A percentile compares a stretch with the other conserved stretches of the same genome.
Evolutionary conservation across 2,888 invertebrate species (phyloP).

Genomic region (Dexiosoma caninum): DNA sequence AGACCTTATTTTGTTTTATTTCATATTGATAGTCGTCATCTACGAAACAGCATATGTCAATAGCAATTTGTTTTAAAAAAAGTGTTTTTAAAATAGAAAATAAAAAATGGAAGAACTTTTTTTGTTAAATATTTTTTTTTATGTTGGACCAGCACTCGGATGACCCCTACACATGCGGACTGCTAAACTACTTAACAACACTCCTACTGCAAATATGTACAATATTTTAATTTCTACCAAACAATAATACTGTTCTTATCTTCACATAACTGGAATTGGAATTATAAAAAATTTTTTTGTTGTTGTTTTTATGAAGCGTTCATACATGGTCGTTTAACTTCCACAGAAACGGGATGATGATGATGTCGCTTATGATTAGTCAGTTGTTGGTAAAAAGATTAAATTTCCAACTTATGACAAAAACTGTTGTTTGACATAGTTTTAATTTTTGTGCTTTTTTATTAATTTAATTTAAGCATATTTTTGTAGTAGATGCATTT

Average conservation of each 20-base stretch:
- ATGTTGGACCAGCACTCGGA: too few species aligned
- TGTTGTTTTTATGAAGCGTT: slow-evolving; percentile 30
- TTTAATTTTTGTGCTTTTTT: slow-evolving; percentile 16
- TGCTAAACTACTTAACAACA: neutral
- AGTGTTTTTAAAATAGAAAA: too few species aligned
- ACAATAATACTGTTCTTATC: slow-evolving; percentile 32
- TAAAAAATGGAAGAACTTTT: too few species aligned
- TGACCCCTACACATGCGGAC: too few species aligned
- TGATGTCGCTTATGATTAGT: neutral
- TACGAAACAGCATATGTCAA: too few species aligned
- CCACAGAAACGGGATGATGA: slow-evolving; percentile 14
- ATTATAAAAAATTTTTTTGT: neutral
- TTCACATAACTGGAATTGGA: slow-evolving; percentile 42
- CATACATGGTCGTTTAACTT: slow-evolving; percentile 40
- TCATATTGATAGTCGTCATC: too few species aligned
- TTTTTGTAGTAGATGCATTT: too few species aligned
- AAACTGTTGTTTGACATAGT: slow-evolving; percentile 59
- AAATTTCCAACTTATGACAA: slow-evolving; percentile 18
- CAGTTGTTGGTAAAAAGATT: neutral
- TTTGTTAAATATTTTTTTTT: too few species aligned
- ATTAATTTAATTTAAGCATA: neutral
- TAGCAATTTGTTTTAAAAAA: too few species aligned
- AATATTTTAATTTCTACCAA: slow-evolving; percentile 35
- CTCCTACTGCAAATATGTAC: slow-evolving; percentile 28
- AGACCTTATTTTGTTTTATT: too few species aligned